Conservation (phyloP, 2,113 vertebrate species). For the Myrmecophaga tridactyla region DNA sequence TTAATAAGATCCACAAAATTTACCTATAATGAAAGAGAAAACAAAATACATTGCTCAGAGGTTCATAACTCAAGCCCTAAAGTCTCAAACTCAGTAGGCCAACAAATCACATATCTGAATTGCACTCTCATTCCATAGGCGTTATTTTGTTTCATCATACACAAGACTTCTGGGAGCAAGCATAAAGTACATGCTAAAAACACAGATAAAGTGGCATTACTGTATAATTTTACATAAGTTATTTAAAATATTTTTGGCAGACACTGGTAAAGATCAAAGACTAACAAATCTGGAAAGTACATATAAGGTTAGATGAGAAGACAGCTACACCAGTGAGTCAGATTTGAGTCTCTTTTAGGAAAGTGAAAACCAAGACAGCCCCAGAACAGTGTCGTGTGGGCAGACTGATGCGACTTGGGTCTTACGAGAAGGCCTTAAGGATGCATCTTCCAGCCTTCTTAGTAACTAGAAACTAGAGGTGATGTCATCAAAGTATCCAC, state of each 20-base stretch:
- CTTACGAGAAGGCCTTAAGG: conserved; percentile 4
- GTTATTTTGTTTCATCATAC: not conserved
- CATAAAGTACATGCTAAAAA: not conserved
- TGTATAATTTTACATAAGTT: conserved; percentile 45
- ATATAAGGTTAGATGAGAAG: conserved; percentile 68
- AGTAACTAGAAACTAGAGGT: conserved; percentile 1
- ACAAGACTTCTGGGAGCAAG: not conserved
- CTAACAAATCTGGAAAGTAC: conserved; percentile 61
- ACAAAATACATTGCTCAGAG: not conserved
- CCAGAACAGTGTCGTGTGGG: not conserved
- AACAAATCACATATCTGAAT: not conserved
- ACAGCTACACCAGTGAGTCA: conserved; percentile 59
- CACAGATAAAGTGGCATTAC: not conserved
- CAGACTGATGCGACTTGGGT: not conserved
- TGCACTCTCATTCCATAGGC: not conserved
- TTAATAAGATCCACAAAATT: not conserved
- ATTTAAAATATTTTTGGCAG: conserved; percentile 66
- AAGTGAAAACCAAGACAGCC: conserved; percentile 51
- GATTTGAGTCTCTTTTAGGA: conserved; percentile 25
- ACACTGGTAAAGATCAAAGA: conserved; percentile 68
- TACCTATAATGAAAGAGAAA: not conserved
- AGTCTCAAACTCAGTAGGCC: not conserved
- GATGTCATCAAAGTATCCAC: conserved; percentile 24
- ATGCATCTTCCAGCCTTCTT: not conserved
- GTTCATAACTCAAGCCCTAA: not conserved